Conservation (phyloP, 2,113 vertebrate species). For the Oxygymnocypris stewartii region DNA sequence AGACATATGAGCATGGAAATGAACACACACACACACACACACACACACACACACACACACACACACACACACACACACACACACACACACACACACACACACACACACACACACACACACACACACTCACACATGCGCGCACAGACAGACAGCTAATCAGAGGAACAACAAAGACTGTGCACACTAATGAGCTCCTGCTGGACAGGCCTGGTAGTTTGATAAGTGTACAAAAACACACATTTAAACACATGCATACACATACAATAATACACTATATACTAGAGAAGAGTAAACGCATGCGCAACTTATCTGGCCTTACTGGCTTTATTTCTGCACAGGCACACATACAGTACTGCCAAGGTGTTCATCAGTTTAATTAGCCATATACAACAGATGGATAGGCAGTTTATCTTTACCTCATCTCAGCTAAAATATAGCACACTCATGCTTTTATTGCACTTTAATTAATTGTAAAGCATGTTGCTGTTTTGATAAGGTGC, state of each 20-base stretch:
- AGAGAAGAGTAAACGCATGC: background rate
- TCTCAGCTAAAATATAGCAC: conserved; percentile 4
- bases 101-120: conserved; percentile 18
- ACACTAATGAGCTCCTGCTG: conserved; percentile 74
- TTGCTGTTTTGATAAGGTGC: background rate
- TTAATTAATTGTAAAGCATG: background rate
- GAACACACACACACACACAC: conserved; percentile 18
- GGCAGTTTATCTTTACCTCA: conserved; percentile 23
- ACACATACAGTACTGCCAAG: conserved; percentile 7
- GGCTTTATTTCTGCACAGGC: background rate
- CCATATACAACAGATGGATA: conserved; percentile 24
- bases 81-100: conserved; percentile 8
- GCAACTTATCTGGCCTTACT: background rate
- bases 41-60: no score
- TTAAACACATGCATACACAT: background rate
- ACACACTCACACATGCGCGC: no score
- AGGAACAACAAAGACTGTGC: conserved; percentile 59
- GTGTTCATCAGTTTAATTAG: conserved; percentile 43
- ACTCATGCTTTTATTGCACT: background rate
- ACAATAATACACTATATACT: background rate
- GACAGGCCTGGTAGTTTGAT: conserved; percentile 61
- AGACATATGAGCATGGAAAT: background rate
- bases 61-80: background rate
- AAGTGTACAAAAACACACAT: conserved; percentile 26
- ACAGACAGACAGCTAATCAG: conserved; percentile 55